phyloP scores from a whole-genome alignment of 2,888 invertebrate species.

The Leptinotarsa juncta region DNA sequence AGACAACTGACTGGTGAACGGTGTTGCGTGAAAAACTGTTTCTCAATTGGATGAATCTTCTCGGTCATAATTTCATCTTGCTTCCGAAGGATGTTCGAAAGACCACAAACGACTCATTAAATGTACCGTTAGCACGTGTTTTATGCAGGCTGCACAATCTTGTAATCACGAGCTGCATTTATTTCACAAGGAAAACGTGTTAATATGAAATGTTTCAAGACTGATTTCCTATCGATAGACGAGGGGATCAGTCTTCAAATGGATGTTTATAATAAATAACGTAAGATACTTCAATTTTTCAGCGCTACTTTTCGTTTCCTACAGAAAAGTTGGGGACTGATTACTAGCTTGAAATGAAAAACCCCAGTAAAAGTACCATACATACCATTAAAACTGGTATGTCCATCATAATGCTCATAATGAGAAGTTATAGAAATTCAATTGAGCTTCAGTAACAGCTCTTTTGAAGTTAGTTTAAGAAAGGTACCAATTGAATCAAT shows the following conservation, averaged over 20 bases:
- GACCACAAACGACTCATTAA: constrained; percentile 7
- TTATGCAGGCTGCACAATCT: constrained; percentile 25
- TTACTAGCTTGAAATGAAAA: no score
- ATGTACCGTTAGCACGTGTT: constrained; percentile 44
- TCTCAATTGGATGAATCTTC: not conserved
- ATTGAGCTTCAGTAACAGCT: no score
- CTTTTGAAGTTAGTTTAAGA: no score
- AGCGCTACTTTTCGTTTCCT: no score
- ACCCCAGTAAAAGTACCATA: no score
- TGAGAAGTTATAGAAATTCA: no score
- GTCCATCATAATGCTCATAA: no score
- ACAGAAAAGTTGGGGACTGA: no score
- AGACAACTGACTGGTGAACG: not conserved
- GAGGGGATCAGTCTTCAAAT: not conserved
- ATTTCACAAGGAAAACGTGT: constrained; percentile 41
- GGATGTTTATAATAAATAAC: no score
- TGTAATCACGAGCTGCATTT: constrained; percentile 21
- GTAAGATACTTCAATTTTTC: no score
- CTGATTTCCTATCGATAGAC: constrained; percentile 22
- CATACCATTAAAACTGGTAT: no score
- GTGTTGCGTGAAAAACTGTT: not conserved
- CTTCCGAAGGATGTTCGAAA: constrained; percentile 21
- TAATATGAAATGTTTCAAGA: constrained; percentile 26
- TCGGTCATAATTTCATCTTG: constrained; percentile 5
- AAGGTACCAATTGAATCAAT: no score